A percentile compares a stretch with the other conserved stretches of the same genome.
These are phyloP conservation scores for Dallia pectoralis DNA, from an alignment of 2,797 vertebrate genomes.

Conservation along the genomic window DNA sequence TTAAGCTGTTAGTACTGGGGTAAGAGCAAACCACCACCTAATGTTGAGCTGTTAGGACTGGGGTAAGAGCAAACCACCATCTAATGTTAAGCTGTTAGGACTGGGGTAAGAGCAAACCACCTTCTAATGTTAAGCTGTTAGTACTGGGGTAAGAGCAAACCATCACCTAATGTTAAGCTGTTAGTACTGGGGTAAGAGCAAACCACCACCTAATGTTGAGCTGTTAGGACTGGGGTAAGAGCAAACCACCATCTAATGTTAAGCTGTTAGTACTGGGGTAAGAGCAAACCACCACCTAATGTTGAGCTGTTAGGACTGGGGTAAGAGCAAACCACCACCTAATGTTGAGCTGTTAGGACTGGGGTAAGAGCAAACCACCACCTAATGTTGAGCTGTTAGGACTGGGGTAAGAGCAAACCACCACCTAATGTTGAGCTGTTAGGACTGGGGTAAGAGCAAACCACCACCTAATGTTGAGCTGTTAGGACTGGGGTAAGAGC, in stretches of 20 bases:
- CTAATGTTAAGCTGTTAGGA: constrained; percentile 81
- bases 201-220: too few species aligned
- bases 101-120: constrained; percentile 79
- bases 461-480: too few species aligned
- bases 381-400: too few species aligned
- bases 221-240: too few species aligned
- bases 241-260: constrained; percentile 76
- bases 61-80: constrained; percentile 64
- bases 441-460: constrained; percentile 81
- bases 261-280: constrained; percentile 85
- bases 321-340: constrained; percentile 68
- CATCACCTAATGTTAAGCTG: constrained; percentile 80
- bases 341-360: constrained; percentile 80
- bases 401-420: constrained; percentile 34
- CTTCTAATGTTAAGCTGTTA: too few species aligned
- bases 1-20: constrained; percentile 83
- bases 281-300: constrained; percentile 37
- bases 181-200: constrained; percentile 82
- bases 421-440: constrained; percentile 82
- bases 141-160: constrained; percentile 27
- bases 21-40: constrained; percentile 63
- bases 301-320: too few species aligned
- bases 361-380: constrained; percentile 82
- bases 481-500: too few species aligned
- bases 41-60: too few species aligned